Base-by-base conservation (phyloP, 2,113 vertebrate species). In the Ophthalmotilapia sp. region DNA sequence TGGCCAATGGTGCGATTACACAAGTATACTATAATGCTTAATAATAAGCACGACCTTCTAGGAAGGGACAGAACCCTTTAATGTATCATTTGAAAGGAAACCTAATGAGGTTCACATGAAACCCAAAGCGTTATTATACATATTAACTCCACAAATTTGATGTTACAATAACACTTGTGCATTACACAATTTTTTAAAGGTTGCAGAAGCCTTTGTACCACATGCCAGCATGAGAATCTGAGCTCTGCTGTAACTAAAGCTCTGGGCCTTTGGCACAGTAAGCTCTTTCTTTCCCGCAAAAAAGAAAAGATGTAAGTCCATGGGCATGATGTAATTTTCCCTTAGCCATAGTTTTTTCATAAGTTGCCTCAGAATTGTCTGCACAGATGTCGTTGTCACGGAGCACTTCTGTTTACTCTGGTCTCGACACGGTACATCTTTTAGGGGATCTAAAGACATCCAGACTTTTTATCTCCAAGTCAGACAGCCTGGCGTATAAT, bases 11-110 rank as follows among this genome's bases (percentile, higher is more conserved):
- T 31, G 47, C 40, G 73, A 93, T 90, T 85, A 90, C 85, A 86
- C 85, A 86, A 79, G 42, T 62, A 75, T 9, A 56, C 79, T 36
- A 40, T 29, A 81, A 75, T 38, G 73, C 68, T 83, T 42, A 49
- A 23, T 93, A 97, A 94, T 94, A 96, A 97, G 93, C 95, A 93
- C 91, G 93, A 94, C 94, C 94, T 89, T 85, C 94, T 93, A 93
- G 94, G 81, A 58, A 86, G 45, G 56, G 42, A 84, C 54, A 36
- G 62, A 11, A 45, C 31, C 17, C 19, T 45, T 40, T 6, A 75
- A 80, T 23, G 56, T 9, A 73, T 42, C 62, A 80, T 31, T 51
- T 68, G 5, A 62, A 85, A 36, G 21, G 15, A 53, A 51, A 84
- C 19, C 14, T 12, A 7, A 68, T 77, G 38, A 26, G 42, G 15